Base-by-base conservation (phyloP, 2,113 vertebrate genomes). In the Isurus oxyrinchus region DNA sequence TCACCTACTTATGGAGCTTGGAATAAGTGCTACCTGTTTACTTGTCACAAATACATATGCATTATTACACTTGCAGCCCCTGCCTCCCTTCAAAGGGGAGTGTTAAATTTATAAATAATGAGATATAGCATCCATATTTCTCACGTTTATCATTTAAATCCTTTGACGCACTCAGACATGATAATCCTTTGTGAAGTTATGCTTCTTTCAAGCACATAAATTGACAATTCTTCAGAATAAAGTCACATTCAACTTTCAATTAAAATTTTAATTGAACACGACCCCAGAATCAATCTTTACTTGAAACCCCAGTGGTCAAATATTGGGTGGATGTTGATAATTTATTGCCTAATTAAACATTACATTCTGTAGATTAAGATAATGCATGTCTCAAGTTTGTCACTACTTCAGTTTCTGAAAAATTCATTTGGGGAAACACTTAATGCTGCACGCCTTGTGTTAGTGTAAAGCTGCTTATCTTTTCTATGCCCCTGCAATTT, bases 281-380 rank as follows among this genome's bases (percentile, higher is more conserved):
- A 61, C 87, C 87, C 87, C 25, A 27, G 49, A 53, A 25, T 59
- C 87, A 25, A 90, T 59, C 87, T 90, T 59, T 57, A 55, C 53
- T 35, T 25, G 23, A 53, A 90, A 23, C 87, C 87, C 87, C 25
- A 57, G 87, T 90, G 87, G 49, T 59, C 27, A 55, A 59, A 59
- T 91, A 91, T 91, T 59, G 88, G 55, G 88, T 59, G 53, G 88
- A 91, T 91, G 57, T 91, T 59, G 88, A 91, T 91, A 91, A 91
- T 91, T 91, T 91, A 91, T 55, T 59, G 53, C 53, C 88, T 91
- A 91, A 91, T 91, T 91, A 91, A 91, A 91, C 88, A 59, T 91
- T 59, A 84, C 79, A 84, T 88, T 88, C 53, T 55, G 49, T 88
- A 88, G 44, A 88, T 88, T 55, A 88, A 88, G 53, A 88, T 88